These are phyloP conservation scores for Cryptomyrus ogoouensis DNA, from an alignment of 2,113 vertebrate species.

Conservation along the genomic window DNA sequence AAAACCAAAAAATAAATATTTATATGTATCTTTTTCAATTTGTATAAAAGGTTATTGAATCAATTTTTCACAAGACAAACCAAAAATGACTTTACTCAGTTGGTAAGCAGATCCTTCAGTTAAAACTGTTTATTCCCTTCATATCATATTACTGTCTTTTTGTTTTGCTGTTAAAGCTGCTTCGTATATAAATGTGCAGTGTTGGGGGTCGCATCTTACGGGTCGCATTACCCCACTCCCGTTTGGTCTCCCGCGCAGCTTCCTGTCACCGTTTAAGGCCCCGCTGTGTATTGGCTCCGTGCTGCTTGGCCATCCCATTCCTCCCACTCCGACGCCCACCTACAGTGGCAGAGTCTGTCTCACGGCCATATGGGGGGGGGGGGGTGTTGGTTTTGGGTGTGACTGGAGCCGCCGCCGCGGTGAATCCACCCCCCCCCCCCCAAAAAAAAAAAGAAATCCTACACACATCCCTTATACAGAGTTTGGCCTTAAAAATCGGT, in stretches of 20 bases:
- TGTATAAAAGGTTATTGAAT: neutral
- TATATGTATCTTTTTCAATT: neutral
- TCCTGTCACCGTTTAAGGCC: neutral
- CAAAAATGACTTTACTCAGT: neutral
- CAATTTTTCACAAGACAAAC: neutral
- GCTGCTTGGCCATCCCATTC: neutral
- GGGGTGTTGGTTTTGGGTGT: neutral
- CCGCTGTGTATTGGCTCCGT: neutral
- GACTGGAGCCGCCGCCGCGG: too few species aligned
- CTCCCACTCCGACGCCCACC: neutral
- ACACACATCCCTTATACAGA: neutral
- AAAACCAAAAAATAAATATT: neutral
- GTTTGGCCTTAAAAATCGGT: neutral
- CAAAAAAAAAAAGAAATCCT: neutral
- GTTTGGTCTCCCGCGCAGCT: neutral
- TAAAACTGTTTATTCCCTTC: neutral
- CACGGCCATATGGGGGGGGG: neutral
- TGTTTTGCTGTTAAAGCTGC: neutral
- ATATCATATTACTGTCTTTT: neutral
- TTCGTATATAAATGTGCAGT: neutral
- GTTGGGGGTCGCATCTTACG: neutral
- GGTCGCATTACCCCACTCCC: neutral
- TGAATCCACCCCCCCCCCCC: neutral
- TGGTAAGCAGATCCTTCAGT: neutral
- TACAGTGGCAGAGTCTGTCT: neutral